Evolutionary conservation across 2,113 vertebrate genomes (phyloP).

Genomic region (Scomber colias): DNA sequence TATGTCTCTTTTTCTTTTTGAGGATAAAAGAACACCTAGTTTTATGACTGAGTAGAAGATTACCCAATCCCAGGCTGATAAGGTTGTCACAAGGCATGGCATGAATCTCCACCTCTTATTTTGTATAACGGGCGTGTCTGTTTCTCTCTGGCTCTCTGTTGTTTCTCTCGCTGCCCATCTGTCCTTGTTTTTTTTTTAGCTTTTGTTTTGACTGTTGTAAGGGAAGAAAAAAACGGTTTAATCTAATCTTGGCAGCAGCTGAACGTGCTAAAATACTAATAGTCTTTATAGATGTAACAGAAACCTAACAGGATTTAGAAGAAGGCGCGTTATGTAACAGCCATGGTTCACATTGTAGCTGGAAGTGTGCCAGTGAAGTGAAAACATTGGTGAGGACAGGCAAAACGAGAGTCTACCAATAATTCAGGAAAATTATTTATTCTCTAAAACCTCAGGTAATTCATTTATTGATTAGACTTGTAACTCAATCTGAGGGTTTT

Average conservation of each 20-base stretch:
- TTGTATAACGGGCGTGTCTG: constrained; percentile 31
- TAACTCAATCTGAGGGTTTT: no score
- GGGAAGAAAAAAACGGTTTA: neutral
- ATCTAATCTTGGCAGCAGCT: neutral
- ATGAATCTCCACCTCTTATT: constrained; percentile 39
- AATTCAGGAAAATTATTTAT: neutral
- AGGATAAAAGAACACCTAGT: neutral
- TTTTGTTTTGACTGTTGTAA: neutral
- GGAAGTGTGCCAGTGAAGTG: neutral
- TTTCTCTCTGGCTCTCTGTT: neutral
- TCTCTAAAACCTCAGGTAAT: neutral
- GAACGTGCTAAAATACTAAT: neutral
- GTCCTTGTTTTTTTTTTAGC: neutral
- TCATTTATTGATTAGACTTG: no score
- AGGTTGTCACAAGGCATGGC: neutral
- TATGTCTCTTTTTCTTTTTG: neutral
- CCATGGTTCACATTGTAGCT: neutral
- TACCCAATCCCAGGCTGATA: constrained; percentile 32
- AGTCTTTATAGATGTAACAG: neutral
- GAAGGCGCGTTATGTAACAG: constrained; percentile 8
- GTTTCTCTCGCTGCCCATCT: constrained; percentile 5
- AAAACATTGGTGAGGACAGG: constrained; percentile 26
- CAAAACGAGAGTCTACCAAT: neutral
- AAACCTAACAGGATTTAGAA: neutral
- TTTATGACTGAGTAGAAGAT: constrained; percentile 34